Evolutionary conservation across 2,888 invertebrate genomes (phyloP).

Genomic region (Ceramica pisi): DNA sequence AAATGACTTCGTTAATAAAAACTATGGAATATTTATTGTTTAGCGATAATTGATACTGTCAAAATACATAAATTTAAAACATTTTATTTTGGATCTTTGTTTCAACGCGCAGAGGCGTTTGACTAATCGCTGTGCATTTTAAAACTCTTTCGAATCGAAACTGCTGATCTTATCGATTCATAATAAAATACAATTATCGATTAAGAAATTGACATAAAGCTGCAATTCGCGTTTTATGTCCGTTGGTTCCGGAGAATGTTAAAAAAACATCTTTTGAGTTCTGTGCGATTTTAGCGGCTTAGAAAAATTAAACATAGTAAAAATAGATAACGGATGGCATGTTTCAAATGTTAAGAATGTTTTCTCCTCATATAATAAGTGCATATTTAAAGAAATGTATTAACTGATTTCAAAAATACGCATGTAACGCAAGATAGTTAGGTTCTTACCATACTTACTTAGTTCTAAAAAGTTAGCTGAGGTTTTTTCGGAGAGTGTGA

Average conservation of each 20-base stretch:
- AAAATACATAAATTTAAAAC: slow-evolving; percentile 44
- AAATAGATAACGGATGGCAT: not conserved
- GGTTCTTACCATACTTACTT: no score
- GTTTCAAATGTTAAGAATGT: no score
- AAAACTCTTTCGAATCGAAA: slow-evolving; percentile 40
- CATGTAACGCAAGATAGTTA: no score
- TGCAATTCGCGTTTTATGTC: not conserved
- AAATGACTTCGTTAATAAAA: slow-evolving; percentile 41
- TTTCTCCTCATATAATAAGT: no score
- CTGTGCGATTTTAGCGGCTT: not conserved
- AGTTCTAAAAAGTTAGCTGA: no score
- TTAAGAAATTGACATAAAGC: slow-evolving; percentile 37
- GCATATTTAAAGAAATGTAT: no score
- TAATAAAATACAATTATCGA: slow-evolving; percentile 54
- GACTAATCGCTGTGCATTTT: slow-evolving; percentile 51
- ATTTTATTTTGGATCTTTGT: slow-evolving; percentile 44
- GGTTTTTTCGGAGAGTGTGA: no score
- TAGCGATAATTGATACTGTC: slow-evolving; percentile 54
- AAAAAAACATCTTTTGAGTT: not conserved
- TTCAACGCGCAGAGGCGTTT: slow-evolving; percentile 51
- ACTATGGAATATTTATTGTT: slow-evolving; percentile 50
- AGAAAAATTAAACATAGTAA: not conserved
- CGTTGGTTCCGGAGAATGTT: not conserved
- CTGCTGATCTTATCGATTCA: slow-evolving; percentile 51
- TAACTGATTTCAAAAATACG: no score